Conservation (phyloP, 2,113 vertebrate genomes). For the Silurus meridionalis region DNA sequence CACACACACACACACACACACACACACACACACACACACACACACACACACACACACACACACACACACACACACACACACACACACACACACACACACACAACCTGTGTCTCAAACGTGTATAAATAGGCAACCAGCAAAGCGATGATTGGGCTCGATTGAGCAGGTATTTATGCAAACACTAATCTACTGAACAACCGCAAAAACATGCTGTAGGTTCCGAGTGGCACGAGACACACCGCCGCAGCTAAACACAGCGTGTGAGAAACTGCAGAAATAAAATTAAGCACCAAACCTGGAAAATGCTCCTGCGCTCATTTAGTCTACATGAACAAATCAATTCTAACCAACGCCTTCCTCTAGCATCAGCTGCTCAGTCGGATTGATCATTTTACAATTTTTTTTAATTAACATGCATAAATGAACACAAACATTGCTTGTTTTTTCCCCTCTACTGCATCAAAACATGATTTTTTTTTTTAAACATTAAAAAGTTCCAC, state of each 20-base stretch:
- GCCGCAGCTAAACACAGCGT: not conserved
- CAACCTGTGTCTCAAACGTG: not conserved
- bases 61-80: not conserved
- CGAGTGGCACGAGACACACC: not conserved
- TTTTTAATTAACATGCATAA: not conserved
- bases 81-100: not conserved
- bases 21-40: not conserved
- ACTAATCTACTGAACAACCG: not conserved
- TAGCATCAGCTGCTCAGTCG: not conserved
- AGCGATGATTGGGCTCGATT: too few species aligned
- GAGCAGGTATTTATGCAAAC: not conserved
- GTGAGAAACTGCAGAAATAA: not conserved
- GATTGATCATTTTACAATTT: too few species aligned
- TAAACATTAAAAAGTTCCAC: not conserved
- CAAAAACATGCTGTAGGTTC: not conserved
- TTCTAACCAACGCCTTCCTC: not conserved
- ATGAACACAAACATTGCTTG: not conserved
- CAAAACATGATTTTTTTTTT: not conserved
- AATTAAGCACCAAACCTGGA: not conserved
- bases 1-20: not conserved
- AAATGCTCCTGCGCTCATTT: not conserved
- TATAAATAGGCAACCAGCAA: too few species aligned
- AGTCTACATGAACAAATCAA: not conserved
- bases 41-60: not conserved
- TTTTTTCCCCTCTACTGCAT: too few species aligned